Evolutionary conservation across 2,797 vertebrate genomes (phyloP), one percentile per base, ranked within the genome.

Genomic region (Ibycter americanus): DNA sequence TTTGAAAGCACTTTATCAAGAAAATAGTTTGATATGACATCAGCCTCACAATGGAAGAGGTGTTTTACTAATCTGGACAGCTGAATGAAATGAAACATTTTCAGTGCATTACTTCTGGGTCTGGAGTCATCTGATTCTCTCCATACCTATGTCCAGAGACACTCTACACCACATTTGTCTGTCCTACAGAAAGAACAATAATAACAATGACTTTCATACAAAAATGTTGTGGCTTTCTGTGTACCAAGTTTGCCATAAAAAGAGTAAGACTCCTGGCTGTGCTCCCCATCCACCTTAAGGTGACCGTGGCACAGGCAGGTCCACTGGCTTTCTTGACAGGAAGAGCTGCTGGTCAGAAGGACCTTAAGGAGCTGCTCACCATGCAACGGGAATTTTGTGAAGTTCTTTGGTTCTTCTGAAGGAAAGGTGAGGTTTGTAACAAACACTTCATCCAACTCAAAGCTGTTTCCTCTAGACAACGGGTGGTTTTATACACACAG

Each of bases 1-100:
- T 94, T 83, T 80, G 68, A 97, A 95, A 97, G 83, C 95, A 96
- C 94, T 95, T 96, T 87, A 96, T 97, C 96, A 90, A 95, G 82
- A 92, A 88, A 96, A 97, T 91, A 93, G 80, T 85, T 96, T 68
- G 95, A 91, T 80, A 93, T 59, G 74, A 96, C 11, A 94, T 96
- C 96, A 95, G 77, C 52, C 85, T 74, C 66, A 55, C 65, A 83
- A 66, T 46, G 71, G 54, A 97, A 83, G 88, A 92, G 61, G 86
- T 90, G 95, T 93, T 97, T 89, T 82, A 91, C 86, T 77, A 49
- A 97, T 78, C 73, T 58, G 82, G 93, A 76, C 92, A 93, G 91
- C 19, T 90, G 92, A 95, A 84, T 3, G 82, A 74, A 87, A 95
- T 42, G 20, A 84, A 93, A 74, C 42, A 42, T 96, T 96, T 87